Base-by-base conservation (phyloP, 1,140 invertebrate species). In the Drosophila guanche region DNA sequence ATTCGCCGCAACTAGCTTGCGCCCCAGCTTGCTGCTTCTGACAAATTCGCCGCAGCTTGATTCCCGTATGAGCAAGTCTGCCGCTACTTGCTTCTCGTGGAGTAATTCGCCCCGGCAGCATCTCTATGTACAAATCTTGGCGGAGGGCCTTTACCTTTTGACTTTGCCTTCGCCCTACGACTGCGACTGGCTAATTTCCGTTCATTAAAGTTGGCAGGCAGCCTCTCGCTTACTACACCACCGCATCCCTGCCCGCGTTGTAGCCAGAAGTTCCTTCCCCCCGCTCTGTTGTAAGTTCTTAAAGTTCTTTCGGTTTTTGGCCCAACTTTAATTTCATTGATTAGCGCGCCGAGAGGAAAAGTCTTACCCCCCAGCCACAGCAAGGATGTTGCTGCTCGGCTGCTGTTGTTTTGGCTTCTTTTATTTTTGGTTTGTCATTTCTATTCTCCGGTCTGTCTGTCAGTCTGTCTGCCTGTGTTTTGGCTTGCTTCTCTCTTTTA, bases 281-380 rank as follows among this genome's bases (percentile, higher is more conserved):
- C 25, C 42, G 46, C 16, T n/a, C 14, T 4, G 23, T 29, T 6
- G 23, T 33, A 37, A 40, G 40, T 53, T 42, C 79, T 85, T 85
- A 77, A 85, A 85, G 83, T 42, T 60, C 55, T 58, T 54, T 54
- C 61, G 23, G 16, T 20, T 40, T 41, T 50, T 53, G 37, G 37
- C 47, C 47, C 50, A 58, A 55, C 84, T 89, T 89, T 89, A 90
- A 89, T 90, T 89, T 89, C 86, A 89, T 89, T 89, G 86, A 89
- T 89, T 89, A 89, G 81, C 80, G 61, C 70, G 45, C 33, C 12
- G 33, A 37, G 29, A 40, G 43, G 43, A 90, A 89, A 86, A 75
- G 42, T 60, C 51, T 5, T 27, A 20, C 41, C 25, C 14, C 14
- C 8, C 8, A 33, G 8, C 10, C 33, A 1, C 10, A 12, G 10